Evolutionary conservation across 1,140 invertebrate species (phyloP), one percentile per base, ranked within the genome.

Genomic region (Ruditapes philippinarum): DNA sequence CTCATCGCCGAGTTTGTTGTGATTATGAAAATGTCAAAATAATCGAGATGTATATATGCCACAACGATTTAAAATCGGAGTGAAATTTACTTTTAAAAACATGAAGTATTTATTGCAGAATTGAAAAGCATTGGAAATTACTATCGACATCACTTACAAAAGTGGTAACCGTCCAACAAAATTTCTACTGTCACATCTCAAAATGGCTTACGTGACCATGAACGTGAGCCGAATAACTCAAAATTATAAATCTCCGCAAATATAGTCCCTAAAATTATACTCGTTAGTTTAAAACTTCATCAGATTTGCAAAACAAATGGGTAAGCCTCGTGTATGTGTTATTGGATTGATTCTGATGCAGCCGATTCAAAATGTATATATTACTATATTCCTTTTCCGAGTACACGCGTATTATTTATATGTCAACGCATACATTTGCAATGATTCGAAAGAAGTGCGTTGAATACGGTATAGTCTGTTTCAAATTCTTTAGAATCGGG

Each of bases 151-250:
- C 9, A 78, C 65, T 70, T 70, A 70, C 65, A 70, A 76, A 51
- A 36, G 31, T 33, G 45, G 28, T 49, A 22, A 36, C 28, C 28
- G 7, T 78, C 31, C 7, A 51, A 51, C 36, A 54, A n/a, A 49
- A 4, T 78, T 57, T 45, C 17, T 54, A 5, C n/a, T 38, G 17
- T 54, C 14, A 78, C 74, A 51, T 78, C 45, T 4, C 49, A 51
- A 78, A 78, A 74, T 78, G 74, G 74, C 74, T 78, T 78, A 78
- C 74, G 74, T 78, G 74, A 78, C 74, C 74, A 78, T 36, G 74
- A 78, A 78, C 38, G 49, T 78, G 28, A 51, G 45, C 74, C 74
- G 49, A n/a, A 54, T 54, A 31, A 54, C 74, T 9, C 70, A 31
- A 5, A 31, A n/a, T 19, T 36, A 78, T 49, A 22, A 9, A 12